Percentiles rank a stretch among this genome's conserved stretches.
Conservation (phyloP, 2,888 invertebrate species). For the Brassicogethes aeneus region DNA sequence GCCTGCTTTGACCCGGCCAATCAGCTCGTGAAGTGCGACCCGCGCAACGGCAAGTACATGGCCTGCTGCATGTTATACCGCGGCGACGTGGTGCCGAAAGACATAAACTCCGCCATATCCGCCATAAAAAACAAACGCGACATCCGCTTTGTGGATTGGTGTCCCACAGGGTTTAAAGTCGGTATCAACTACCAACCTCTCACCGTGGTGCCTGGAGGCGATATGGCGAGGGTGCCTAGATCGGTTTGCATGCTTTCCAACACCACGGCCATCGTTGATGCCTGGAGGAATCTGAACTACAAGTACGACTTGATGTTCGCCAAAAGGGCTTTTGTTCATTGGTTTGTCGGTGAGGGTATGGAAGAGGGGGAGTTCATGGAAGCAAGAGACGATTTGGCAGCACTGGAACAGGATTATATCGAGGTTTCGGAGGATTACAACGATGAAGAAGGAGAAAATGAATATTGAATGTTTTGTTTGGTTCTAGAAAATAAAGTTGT, state of each 20-base stretch:
- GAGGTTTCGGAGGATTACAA: neutral
- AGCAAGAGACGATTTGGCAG: constrained; percentile 70
- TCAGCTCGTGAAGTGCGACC: constrained; percentile 43
- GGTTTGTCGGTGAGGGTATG: constrained; percentile 83
- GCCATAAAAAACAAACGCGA: constrained; percentile 50
- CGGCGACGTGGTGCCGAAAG: constrained; percentile 39
- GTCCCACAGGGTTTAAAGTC: constrained; percentile 37
- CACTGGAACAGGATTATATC: constrained; percentile 76
- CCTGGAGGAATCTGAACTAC: constrained; percentile 90
- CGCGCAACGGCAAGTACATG: constrained; percentile 47
- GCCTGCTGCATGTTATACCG: constrained; percentile 48
- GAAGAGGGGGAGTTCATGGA: constrained; percentile 78
- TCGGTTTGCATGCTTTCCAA: neutral
- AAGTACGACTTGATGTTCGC: constrained; percentile 95
- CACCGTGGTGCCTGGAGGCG: constrained; percentile 43
- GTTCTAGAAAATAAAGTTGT: too few relatives aligned
- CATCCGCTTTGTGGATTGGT: constrained; percentile 36
- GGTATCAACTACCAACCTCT: constrained; percentile 46
- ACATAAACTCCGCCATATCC: constrained; percentile 48
- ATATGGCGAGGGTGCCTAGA: constrained; percentile 45
- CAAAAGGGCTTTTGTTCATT: constrained; percentile 90
- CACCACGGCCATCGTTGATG: constrained; percentile 69
- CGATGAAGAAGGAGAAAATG: neutral
- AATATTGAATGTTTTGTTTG: too few relatives aligned
- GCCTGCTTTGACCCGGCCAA: neutral